A percentile compares a stretch with the other conserved stretches of the same genome.
Conservation (phyloP, 2,113 vertebrate species). For the Puma concolor region DNA sequence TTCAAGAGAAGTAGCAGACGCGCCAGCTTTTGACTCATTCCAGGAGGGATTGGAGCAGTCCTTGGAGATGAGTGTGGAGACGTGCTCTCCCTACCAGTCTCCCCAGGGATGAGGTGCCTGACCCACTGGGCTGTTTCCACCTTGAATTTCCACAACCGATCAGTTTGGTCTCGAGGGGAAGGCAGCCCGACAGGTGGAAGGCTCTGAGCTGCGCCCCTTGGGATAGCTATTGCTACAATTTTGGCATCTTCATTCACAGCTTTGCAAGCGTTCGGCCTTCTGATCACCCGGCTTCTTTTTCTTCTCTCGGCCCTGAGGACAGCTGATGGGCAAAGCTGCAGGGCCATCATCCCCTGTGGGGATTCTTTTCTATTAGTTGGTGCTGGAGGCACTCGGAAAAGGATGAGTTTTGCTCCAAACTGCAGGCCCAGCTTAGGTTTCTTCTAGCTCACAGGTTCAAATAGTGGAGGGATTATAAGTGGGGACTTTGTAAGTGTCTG, state of each 20-base stretch:
- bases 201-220: not conserved
- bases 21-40: not conserved
- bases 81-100: not conserved
- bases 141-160: not conserved
- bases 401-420: not conserved
- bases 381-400: not conserved
- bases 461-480: not conserved
- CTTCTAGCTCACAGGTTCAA: not conserved
- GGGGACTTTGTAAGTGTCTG: not conserved
- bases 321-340: not conserved
- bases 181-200: not conserved
- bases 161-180: not conserved
- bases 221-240: not conserved
- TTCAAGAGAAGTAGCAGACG: not conserved
- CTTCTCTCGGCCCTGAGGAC: not conserved
- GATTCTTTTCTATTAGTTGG: not conserved
- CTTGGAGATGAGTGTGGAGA: not conserved
- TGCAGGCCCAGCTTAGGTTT: not conserved
- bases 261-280: conserved; percentile 18
- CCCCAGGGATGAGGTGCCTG: not conserved
- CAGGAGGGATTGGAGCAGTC: not conserved
- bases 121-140: not conserved
- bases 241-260: not conserved
- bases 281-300: not conserved
- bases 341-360: not conserved